Conservation (phyloP, 1,140 invertebrate species). For the Scaptodrosophila lebanonensis region DNA sequence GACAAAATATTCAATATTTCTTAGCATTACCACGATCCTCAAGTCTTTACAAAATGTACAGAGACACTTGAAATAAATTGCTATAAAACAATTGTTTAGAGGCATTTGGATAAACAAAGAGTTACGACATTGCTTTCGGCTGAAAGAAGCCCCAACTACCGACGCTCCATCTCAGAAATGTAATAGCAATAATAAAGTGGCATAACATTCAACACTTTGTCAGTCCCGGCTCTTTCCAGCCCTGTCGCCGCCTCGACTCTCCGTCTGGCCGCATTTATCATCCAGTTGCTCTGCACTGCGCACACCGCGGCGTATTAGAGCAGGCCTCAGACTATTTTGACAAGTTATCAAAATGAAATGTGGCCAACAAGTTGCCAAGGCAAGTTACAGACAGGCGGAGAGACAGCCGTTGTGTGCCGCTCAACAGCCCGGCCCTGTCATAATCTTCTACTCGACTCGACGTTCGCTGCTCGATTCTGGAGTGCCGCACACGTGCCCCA, state of each 20-base stretch:
- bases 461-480: background rate
- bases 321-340: conserved; percentile 69
- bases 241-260: conserved; percentile 14
- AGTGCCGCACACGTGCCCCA: conserved; percentile 9
- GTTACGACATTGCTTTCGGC: background rate
- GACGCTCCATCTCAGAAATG: too few species aligned
- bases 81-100: too few species aligned
- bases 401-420: conserved; percentile 6
- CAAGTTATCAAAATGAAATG: conserved; percentile 75
- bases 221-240: conserved; percentile 45
- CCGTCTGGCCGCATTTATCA: conserved; percentile 69
- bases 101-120: too few species aligned
- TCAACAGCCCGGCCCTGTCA: conserved; percentile 38
- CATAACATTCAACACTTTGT: conserved; percentile 71
- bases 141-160: too few species aligned
- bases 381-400: conserved; percentile 7
- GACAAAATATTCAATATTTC: too few species aligned
- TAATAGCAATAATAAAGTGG: conserved; percentile 71
- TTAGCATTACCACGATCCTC: too few species aligned
- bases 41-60: too few species aligned
- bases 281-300: conserved; percentile 31
- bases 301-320: conserved; percentile 2
- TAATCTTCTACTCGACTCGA: conserved; percentile 43
- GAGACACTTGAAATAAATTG: too few species aligned
- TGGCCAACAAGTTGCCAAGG: conserved; percentile 57